A percentile compares a stretch with the other conserved stretches of the same genome.
Evolutionary conservation across 2,113 vertebrate genomes (phyloP).

Genomic region (Nerophis lumbriciformis): DNA sequence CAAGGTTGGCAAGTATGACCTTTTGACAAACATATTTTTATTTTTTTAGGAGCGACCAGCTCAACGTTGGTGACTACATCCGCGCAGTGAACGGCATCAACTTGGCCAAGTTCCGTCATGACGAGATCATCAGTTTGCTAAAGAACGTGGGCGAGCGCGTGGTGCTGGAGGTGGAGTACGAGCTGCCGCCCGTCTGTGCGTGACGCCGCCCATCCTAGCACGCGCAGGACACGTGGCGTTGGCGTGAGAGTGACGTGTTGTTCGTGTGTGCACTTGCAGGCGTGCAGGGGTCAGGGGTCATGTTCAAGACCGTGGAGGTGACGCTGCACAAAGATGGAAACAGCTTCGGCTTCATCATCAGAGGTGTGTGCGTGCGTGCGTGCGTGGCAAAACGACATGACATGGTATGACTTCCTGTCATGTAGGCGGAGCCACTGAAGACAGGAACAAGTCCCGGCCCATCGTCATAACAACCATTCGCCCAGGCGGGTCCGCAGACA

Average conservation of each 20-base stretch:
- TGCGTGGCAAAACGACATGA: not conserved
- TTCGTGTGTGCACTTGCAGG: slow-evolving; percentile 56
- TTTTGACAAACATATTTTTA: too few relatives aligned
- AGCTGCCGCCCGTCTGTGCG: slow-evolving; percentile 93
- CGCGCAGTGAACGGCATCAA: slow-evolving; percentile 98
- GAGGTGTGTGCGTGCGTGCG: slow-evolving; percentile 74
- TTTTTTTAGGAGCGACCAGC: slow-evolving; percentile 86
- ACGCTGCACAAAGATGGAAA: slow-evolving; percentile 98
- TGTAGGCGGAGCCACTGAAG: slow-evolving; percentile 89
- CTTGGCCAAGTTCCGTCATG: slow-evolving; percentile 92
- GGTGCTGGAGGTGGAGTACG: slow-evolving; percentile 94
- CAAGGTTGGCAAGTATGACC: too few relatives aligned
- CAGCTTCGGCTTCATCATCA: slow-evolving; percentile 95
- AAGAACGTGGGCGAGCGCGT: slow-evolving; percentile 96
- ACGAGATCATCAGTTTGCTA: slow-evolving; percentile 96
- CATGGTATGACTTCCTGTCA: not conserved
- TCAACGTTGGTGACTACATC: slow-evolving; percentile 96
- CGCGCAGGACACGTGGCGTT: not conserved
- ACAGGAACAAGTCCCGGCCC: slow-evolving; percentile 97
- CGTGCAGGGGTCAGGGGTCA: slow-evolving; percentile 88
- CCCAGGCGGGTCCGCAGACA: slow-evolving; percentile 92
- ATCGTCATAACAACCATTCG: slow-evolving; percentile 93
- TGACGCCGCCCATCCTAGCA: slow-evolving; percentile 23
- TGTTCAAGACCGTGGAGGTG: slow-evolving; percentile 94
- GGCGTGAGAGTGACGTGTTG: not conserved